A percentile compares a stretch with the other conserved stretches of the same genome.
phyloP scores from a whole-genome alignment of 1,140 invertebrate genomes.

The Pectinophora gossypiella region DNA sequence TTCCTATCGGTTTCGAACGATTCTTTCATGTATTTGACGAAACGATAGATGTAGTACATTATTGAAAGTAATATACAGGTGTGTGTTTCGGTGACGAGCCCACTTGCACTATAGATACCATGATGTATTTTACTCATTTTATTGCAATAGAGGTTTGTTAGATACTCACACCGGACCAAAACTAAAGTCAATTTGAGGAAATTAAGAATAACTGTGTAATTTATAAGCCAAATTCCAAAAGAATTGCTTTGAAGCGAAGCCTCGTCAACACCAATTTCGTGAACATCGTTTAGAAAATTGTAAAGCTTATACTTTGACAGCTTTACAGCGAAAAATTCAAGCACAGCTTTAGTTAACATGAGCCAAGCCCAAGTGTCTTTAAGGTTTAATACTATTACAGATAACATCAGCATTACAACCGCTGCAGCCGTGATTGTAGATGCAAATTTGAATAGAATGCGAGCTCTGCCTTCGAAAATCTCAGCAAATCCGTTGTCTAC shows the following conservation, averaged over 20 bases:
- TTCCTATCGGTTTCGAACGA: too few species aligned
- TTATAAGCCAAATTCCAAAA: not conserved
- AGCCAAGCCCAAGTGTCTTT: not conserved
- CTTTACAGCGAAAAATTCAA: not conserved
- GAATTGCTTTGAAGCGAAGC: not conserved
- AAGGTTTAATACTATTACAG: too few species aligned
- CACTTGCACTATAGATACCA: too few species aligned
- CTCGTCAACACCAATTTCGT: not conserved
- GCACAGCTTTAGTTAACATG: not conserved
- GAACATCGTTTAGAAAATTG: not conserved
- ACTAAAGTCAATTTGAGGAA: not conserved
- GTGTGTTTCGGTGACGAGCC: too few species aligned
- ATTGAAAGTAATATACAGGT: too few species aligned
- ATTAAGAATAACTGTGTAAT: not conserved
- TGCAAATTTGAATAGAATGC: too few species aligned
- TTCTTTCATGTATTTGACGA: too few species aligned
- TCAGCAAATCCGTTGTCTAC: not conserved
- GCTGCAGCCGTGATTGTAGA: too few species aligned
- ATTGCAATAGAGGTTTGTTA: not conserved
- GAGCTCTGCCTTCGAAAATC: too few species aligned
- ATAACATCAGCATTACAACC: too few species aligned
- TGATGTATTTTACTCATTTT: too few species aligned
- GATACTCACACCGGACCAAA: not conserved
- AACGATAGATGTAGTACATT: too few species aligned
- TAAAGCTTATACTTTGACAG: not conserved